These are phyloP conservation scores for Cotesia chilonis DNA, from an alignment of 1,140 invertebrate species.

Conservation along the genomic window DNA sequence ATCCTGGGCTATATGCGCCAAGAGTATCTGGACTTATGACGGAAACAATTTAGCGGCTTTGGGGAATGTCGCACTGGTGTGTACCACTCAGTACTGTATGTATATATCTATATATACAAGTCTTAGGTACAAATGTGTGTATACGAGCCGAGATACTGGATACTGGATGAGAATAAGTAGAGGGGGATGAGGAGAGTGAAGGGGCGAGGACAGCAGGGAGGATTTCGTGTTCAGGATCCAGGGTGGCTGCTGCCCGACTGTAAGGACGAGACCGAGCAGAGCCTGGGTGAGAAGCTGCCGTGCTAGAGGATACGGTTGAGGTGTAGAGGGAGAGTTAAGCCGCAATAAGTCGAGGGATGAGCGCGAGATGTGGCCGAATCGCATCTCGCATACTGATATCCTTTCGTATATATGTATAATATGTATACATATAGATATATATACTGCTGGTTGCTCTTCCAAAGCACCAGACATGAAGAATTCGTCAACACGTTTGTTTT, in stretches of 20 bases:
- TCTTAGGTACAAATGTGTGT: conserved; percentile 34
- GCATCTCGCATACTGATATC: conserved; percentile 66
- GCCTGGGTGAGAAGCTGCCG: conserved; percentile 37
- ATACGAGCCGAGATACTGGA: background rate
- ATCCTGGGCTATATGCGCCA: conserved; percentile 61
- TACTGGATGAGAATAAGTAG: background rate
- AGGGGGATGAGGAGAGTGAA: background rate
- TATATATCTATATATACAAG: no score
- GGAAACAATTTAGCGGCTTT: conserved; percentile 67
- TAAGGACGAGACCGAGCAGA: conserved; percentile 25
- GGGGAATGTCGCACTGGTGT: conserved; percentile 42
- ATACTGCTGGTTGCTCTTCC: background rate
- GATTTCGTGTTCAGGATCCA: conserved; percentile 17
- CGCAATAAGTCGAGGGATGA: conserved; percentile 67
- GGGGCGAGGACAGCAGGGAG: conserved; percentile 12
- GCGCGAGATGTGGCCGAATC: conserved; percentile 65
- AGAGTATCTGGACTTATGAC: conserved; percentile 66
- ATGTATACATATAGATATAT: background rate
- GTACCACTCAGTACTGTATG: no score
- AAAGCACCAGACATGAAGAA: no score
- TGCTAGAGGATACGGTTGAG: conserved; percentile 45
- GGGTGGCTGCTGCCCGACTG: background rate
- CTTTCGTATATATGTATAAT: conserved; percentile 39
- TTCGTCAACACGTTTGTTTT: no score
- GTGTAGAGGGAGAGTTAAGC: conserved; percentile 58